A percentile compares a stretch with the other conserved stretches of the same genome.
Evolutionary conservation across 2,797 vertebrate species (phyloP).

Genomic region (Chelon auratus): DNA sequence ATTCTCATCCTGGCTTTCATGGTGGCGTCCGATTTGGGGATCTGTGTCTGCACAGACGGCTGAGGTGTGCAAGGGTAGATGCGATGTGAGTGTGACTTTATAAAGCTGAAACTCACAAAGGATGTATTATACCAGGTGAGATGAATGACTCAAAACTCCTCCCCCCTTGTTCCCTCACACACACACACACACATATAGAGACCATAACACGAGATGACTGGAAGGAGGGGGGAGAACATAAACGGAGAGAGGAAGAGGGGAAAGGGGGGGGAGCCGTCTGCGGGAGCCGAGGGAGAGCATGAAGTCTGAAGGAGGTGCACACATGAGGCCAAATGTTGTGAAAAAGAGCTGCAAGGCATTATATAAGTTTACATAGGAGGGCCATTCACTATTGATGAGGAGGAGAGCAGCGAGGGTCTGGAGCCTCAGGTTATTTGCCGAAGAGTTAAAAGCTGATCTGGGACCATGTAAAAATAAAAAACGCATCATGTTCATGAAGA

Average conservation of each 20-base stretch:
- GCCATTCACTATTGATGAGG: conserved; percentile 80
- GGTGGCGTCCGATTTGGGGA: conserved; percentile 18
- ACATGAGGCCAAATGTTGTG: conserved; percentile 65
- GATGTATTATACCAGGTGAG: conserved; percentile 78
- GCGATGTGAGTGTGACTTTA: conserved; percentile 64
- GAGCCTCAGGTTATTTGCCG: conserved; percentile 42
- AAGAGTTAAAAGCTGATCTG: conserved; percentile 39
- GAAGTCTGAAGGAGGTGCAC: conserved; percentile 53
- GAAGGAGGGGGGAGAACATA: conserved; percentile 33
- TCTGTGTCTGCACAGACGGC: conserved; percentile 33
- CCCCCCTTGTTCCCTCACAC: conserved; percentile 28
- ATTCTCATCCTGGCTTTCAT: conserved; percentile 78
- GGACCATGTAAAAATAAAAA: conserved; percentile 34
- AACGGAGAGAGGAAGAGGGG: conserved; percentile 50
- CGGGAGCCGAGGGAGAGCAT: conserved; percentile 24
- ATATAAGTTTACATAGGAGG: conserved; percentile 78
- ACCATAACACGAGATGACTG: conserved; percentile 33
- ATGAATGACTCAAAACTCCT: conserved; percentile 36
- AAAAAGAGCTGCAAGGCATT: conserved; percentile 64
- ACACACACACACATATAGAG: conserved; percentile 37
- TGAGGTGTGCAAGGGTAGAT: conserved; percentile 48
- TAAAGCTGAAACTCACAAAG: conserved; percentile 83
- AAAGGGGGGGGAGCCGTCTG: conserved; percentile 36
- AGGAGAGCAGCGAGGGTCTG: conserved; percentile 25
- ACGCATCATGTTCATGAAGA: conserved; percentile 11